These are phyloP conservation scores for Lepidochrysops patricia DNA, from an alignment of 2,888 invertebrate species.

Conservation along the genomic window DNA sequence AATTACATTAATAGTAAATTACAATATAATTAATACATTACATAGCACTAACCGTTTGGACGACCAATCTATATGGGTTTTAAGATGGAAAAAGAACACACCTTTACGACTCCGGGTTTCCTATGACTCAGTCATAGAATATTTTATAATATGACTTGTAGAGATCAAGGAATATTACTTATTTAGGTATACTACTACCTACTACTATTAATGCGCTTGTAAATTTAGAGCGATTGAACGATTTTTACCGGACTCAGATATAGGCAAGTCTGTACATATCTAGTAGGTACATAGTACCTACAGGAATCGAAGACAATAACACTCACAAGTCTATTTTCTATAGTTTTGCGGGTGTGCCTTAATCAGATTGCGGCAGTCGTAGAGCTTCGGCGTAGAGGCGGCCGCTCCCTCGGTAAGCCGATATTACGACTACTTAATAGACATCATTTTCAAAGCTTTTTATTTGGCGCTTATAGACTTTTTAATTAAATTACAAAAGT, in stretches of 20 bases:
- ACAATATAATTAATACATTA: no score
- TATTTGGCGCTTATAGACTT: neutral
- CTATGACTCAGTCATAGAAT: no score
- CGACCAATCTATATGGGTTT: no score
- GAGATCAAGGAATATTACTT: no score
- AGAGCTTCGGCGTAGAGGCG: conserved; percentile 57
- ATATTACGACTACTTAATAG: conserved; percentile 14
- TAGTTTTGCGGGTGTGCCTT: conserved; percentile 60
- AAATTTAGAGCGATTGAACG: neutral
- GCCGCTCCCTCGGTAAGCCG: conserved; percentile 53
- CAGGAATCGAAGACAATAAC: neutral
- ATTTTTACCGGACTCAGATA: neutral
- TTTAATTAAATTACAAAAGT: neutral
- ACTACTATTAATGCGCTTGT: neutral
- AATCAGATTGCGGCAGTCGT: conserved; percentile 71
- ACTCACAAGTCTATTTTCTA: conserved; percentile 31
- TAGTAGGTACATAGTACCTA: neutral
- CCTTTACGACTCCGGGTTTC: no score
- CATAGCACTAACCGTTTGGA: no score
- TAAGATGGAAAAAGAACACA: no score
- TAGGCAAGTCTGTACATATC: neutral
- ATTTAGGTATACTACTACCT: no score
- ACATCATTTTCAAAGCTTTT: neutral
- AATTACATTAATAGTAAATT: no score
- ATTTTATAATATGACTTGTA: no score